A percentile compares a stretch with the other conserved stretches of the same genome.
Conservation (phyloP, 2,113 vertebrate genomes). For the Tachysurus fulvidraco region DNA sequence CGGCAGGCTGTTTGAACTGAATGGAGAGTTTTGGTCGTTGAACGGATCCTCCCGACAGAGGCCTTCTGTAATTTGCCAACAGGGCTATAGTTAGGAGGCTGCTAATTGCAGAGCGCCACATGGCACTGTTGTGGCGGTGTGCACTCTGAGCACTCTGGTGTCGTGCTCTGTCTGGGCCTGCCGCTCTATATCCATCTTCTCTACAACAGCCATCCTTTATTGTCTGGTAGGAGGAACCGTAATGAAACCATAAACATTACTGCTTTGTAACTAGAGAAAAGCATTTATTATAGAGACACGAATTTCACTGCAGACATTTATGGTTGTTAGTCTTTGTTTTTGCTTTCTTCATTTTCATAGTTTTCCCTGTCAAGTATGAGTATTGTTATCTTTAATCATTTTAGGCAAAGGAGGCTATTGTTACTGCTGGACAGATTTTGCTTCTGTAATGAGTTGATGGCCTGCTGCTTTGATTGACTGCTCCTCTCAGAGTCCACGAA, state of each 20-base stretch:
- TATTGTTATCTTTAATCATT: constrained; percentile 10
- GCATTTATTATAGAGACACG: not conserved
- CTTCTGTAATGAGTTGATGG: not conserved
- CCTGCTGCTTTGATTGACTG: constrained; percentile 47
- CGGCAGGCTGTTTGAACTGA: constrained; percentile 19
- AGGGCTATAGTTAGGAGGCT: constrained; percentile 72
- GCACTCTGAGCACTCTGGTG: constrained; percentile 65
- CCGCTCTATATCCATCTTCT: constrained; percentile 15
- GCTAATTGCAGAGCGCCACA: constrained; percentile 74
- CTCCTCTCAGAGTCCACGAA: constrained; percentile 24
- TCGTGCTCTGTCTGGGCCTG: constrained; percentile 39
- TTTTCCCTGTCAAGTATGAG: constrained; percentile 2
- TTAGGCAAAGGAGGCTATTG: not conserved
- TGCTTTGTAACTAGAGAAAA: constrained; percentile 27
- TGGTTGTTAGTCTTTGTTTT: not conserved
- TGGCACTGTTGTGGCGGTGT: constrained; percentile 61
- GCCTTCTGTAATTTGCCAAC: constrained; percentile 74
- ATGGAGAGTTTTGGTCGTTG: constrained; percentile 56
- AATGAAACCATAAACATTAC: constrained; percentile 11
- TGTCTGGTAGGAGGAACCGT: not conserved
- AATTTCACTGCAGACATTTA: not conserved
- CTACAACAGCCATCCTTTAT: constrained; percentile 24
- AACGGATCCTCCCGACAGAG: constrained; percentile 60
- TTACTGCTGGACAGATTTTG: constrained; percentile 11
- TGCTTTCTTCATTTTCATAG: not conserved